These are phyloP conservation scores for Hipparchia sbordonii DNA, from an alignment of 2,888 invertebrate genomes.

Conservation along the genomic window DNA sequence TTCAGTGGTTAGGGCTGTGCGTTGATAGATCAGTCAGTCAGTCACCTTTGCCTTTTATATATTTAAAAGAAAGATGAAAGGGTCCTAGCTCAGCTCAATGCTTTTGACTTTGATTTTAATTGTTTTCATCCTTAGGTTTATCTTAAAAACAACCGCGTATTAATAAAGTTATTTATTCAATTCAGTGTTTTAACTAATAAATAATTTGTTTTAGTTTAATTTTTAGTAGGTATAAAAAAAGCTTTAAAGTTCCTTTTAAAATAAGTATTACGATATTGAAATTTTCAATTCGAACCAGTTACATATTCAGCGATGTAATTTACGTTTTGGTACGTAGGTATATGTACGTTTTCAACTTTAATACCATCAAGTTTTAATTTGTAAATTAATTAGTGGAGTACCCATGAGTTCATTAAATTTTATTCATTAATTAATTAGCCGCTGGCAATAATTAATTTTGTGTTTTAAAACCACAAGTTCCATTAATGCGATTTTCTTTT, in stretches of 20 bases:
- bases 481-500: not conserved
- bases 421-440: not conserved
- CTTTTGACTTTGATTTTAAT: not conserved
- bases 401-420: not conserved
- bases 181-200: no score
- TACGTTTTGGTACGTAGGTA: not conserved
- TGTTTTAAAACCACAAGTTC: not conserved
- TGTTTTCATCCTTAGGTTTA: not conserved
- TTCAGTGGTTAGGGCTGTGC: no score
- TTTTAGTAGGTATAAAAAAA: not conserved
- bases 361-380: not conserved
- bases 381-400: constrained; percentile 1
- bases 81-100: no score
- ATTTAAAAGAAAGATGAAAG: no score
- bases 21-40: no score
- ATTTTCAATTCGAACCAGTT: not conserved
- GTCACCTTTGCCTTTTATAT: no score
- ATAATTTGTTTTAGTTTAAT: no score
- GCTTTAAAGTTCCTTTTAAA: not conserved
- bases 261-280: not conserved
- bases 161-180: no score
- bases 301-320: not conserved
- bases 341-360: not conserved
- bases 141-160: no score
- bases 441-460: not conserved